Conservation (phyloP, 1,140 invertebrate genomes). For the Pemphigus obesinymphae region DNA sequence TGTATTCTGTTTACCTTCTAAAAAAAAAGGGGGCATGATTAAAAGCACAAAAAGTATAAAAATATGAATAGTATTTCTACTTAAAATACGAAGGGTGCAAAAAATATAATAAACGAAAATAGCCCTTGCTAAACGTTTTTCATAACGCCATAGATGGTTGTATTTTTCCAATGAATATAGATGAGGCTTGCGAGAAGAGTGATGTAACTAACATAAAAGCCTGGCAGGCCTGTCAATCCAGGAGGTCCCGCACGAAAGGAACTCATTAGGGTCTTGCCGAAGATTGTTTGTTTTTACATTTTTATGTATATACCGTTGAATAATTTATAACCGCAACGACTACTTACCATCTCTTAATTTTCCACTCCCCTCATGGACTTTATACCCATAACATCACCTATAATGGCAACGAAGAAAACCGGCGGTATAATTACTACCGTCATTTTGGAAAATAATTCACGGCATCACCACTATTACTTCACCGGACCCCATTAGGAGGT, state of each 20-base stretch:
- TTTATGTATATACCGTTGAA: not conserved
- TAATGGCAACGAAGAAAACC: not conserved
- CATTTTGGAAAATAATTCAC: not conserved
- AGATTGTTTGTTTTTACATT: slow-evolving; percentile 27
- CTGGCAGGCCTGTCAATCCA: not conserved
- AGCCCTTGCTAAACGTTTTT: not conserved
- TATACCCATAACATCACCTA: not conserved
- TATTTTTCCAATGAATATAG: slow-evolving; percentile 16
- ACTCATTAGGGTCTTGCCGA: slow-evolving; percentile 15
- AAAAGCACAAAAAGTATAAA: not conserved
- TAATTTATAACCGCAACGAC: slow-evolving; percentile 17
- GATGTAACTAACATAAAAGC: not conserved
- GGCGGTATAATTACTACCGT: not conserved
- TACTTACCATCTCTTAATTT: not conserved
- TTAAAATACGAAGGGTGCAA: not conserved
- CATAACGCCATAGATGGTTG: not conserved
- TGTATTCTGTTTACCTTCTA: not conserved
- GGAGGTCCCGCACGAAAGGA: not conserved
- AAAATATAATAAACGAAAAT: not conserved
- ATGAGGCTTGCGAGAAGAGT: not conserved
- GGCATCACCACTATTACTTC: not conserved
- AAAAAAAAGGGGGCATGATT: not conserved
- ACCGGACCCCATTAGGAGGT: not conserved
- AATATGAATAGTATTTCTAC: not conserved
- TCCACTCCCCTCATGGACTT: not conserved